These are phyloP conservation scores for Scelioninae gen. 1 DNA, from an alignment of 2,888 invertebrate genomes.

Conservation along the genomic window DNA sequence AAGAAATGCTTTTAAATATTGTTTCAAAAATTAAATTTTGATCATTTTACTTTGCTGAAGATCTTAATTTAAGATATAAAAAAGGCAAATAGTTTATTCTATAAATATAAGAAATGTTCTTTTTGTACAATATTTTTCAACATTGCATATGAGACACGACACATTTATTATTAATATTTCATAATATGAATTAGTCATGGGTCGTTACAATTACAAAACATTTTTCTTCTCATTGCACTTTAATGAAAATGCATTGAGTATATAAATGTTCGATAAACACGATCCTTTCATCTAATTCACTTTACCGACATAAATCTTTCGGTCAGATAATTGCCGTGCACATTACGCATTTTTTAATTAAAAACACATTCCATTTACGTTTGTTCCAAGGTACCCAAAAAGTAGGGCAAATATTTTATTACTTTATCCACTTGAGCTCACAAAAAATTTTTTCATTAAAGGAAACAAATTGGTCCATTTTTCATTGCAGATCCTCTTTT, in stretches of 20 bases:
- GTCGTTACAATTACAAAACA: conserved; percentile 17
- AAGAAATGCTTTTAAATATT: no score
- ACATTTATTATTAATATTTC: neutral
- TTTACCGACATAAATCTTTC: conserved; percentile 32
- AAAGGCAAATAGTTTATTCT: no score
- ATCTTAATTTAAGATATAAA: no score
- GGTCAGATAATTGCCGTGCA: conserved; percentile 18
- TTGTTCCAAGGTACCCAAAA: conserved; percentile 29
- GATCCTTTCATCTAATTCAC: conserved; percentile 39
- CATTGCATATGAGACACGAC: no score
- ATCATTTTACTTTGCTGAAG: no score
- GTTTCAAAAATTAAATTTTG: neutral
- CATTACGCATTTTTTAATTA: conserved; percentile 32
- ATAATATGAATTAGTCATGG: conserved; percentile 4
- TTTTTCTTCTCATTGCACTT: conserved; percentile 17
- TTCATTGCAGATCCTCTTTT: neutral
- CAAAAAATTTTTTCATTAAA: neutral
- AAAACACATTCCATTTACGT: conserved; percentile 34
- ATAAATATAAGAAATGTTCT: no score
- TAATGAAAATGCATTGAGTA: conserved; percentile 37
- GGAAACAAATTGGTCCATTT: neutral
- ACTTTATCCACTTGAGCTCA: no score
- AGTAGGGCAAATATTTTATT: conserved; percentile 27
- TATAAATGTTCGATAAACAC: conserved; percentile 28
- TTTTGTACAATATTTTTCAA: no score